phyloP scores from a whole-genome alignment of 2,113 vertebrate genomes.

The Salvelinus fontinalis region DNA sequence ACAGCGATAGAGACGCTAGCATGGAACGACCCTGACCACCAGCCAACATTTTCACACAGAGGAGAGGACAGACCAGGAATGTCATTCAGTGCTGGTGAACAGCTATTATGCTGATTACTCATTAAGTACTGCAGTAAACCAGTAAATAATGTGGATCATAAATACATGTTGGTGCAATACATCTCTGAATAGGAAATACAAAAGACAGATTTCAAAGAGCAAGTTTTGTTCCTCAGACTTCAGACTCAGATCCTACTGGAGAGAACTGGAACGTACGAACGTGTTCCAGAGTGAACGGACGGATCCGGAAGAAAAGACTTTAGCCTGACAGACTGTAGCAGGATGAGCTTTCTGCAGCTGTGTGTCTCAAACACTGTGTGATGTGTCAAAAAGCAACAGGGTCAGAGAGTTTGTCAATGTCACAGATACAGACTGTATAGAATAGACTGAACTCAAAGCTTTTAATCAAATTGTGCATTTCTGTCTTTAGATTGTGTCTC shows the following conservation, averaged over 20 bases:
- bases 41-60: not conserved
- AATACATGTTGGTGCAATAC: too few species aligned
- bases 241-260: not conserved
- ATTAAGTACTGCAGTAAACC: too few species aligned
- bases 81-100: not conserved
- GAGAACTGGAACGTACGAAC: constrained; percentile 26
- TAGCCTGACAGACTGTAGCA: constrained; percentile 18
- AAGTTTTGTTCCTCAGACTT: constrained; percentile 14
- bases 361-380: not conserved
- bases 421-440: not conserved
- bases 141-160: too few species aligned
- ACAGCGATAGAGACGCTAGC: not conserved
- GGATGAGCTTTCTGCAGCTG: constrained; percentile 17
- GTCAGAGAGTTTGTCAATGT: constrained; percentile 4
- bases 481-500: too few species aligned
- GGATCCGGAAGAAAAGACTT: constrained; percentile 32
- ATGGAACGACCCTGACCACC: not conserved
- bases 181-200: too few species aligned
- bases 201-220: too few species aligned
- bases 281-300: constrained; percentile 12
- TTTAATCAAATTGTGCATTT: too few species aligned
- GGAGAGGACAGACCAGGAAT: not conserved
- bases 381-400: not conserved
- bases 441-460: not conserved
- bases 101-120: not conserved